Conservation (phyloP, 2,797 vertebrate species). For the Clarias pachynema region DNA sequence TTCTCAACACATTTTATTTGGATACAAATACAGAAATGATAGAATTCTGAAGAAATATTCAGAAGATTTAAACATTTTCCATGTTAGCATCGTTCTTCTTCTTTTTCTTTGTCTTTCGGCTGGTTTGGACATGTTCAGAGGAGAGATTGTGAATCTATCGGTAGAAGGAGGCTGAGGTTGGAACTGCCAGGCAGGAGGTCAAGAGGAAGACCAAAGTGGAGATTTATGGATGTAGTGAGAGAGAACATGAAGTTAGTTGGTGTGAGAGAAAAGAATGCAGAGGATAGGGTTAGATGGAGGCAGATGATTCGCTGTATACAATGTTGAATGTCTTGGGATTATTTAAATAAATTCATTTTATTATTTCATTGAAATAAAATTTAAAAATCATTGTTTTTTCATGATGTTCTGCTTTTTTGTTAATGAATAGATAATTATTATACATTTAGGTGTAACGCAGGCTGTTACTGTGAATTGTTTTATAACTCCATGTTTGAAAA, state of each 20-base stretch:
- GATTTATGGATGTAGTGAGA: no score
- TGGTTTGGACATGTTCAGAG: no score
- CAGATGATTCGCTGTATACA: neutral
- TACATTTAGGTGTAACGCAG: neutral
- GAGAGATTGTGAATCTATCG: no score
- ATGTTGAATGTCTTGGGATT: slow-evolving; percentile 14
- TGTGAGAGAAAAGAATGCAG: no score
- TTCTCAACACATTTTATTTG: neutral
- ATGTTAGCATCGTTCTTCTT: neutral
- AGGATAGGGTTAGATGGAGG: no score
- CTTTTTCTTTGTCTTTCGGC: no score
- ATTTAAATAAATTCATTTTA: neutral
- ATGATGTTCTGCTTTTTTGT: neutral
- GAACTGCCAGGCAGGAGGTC: no score
- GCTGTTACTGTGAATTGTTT: no score
- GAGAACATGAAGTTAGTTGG: no score
- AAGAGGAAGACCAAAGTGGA: no score
- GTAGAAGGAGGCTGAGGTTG: no score
- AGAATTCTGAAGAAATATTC: neutral
- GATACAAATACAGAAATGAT: neutral
- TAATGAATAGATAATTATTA: neutral
- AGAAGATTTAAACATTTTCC: neutral
- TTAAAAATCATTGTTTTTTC: neutral
- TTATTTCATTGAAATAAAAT: neutral
- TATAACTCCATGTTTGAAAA: neutral